phyloP scores from a whole-genome alignment of 2,888 invertebrate species.

The Apodemia mormo region DNA sequence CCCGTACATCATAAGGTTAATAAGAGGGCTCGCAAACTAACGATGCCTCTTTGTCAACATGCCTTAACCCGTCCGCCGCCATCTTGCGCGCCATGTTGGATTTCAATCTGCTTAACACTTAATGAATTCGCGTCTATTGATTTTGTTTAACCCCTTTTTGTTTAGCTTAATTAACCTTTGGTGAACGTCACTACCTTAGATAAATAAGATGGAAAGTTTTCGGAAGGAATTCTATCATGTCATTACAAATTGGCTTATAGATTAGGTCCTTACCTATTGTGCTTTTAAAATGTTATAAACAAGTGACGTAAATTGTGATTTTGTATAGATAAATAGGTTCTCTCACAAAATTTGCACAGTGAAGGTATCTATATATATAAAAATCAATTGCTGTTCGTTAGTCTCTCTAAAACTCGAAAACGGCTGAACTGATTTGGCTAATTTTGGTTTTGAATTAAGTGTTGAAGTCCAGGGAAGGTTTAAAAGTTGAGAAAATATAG shows the following conservation, averaged over 20 bases:
- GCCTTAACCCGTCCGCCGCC: conserved; percentile 68
- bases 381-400: too few species aligned
- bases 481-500: too few species aligned
- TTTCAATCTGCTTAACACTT: conserved; percentile 81
- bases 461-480: too few species aligned
- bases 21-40: conserved; percentile 81
- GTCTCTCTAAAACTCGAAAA: too few species aligned
- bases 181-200: conserved; percentile 45
- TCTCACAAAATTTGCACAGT: too few species aligned
- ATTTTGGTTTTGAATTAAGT: too few species aligned
- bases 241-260: conserved; percentile 16
- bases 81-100: conserved; percentile 77
- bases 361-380: too few species aligned
- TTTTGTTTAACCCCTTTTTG: conserved; percentile 82
- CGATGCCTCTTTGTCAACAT: conserved; percentile 81
- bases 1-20: conserved; percentile 82
- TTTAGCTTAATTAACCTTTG: conserved; percentile 81
- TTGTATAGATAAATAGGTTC: too few species aligned
- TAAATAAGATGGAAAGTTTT: conserved; percentile 24
- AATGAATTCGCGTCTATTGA: conserved; percentile 82
- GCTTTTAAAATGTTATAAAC: background rate
- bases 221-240: conserved; percentile 9
- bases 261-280: background rate
- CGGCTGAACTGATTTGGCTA: too few species aligned
- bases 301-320: background rate